These are phyloP conservation scores for Gadus macrocephalus DNA, from an alignment of 2,113 vertebrate species.

Conservation along the genomic window DNA sequence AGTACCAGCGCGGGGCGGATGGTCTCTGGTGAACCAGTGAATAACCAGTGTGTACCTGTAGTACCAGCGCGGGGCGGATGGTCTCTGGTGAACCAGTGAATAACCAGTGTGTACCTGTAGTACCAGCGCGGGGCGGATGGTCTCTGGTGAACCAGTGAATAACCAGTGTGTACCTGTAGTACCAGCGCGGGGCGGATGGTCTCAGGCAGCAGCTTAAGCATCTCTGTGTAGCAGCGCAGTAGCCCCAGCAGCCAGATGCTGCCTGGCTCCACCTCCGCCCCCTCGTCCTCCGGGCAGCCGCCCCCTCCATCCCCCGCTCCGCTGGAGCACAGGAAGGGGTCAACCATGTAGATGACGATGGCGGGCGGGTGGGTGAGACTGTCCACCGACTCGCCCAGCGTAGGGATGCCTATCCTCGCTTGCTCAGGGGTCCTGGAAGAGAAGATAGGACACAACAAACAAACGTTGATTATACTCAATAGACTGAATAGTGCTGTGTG, in stretches of 20 bases:
- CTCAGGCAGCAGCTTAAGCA: conserved; percentile 89
- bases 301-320: conserved; percentile 81
- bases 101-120: too few species aligned
- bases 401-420: conserved; percentile 90
- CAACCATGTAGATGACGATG: conserved; percentile 93
- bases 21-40: too few species aligned
- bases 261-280: conserved; percentile 80
- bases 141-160: too few species aligned
- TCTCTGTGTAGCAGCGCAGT: conserved; percentile 93
- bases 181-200: too few species aligned
- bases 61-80: too few species aligned
- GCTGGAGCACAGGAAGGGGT: conserved; percentile 85
- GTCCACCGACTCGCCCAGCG: conserved; percentile 81
- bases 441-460: too few species aligned
- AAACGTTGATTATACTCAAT: too few species aligned
- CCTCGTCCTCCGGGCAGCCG: conserved; percentile 86
- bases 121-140: too few species aligned
- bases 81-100: too few species aligned
- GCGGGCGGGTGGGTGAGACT: conserved; percentile 86
- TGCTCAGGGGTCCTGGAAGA: conserved; percentile 78
- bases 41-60: too few species aligned
- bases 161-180: too few species aligned
- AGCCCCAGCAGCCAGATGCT: conserved; percentile 91
- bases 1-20: conserved; percentile 89
- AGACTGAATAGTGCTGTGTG: too few species aligned